Base-by-base conservation (phyloP, 2,888 invertebrate species). In the Slavum lentiscoides region DNA sequence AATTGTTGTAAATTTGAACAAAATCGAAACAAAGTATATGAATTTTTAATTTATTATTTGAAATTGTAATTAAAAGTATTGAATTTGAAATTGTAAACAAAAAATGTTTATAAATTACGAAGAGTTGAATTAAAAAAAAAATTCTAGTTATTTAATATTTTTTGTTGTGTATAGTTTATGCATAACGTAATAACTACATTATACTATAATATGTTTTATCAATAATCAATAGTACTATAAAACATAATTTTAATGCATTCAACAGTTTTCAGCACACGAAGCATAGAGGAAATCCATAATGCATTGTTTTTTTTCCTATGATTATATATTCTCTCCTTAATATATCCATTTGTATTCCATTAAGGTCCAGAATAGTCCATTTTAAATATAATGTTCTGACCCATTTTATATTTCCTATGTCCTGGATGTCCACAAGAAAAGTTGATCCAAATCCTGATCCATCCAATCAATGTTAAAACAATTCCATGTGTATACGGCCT, bases 311-410 rank as follows among this genome's bases (percentile, higher is more conserved):
- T n/a, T 77, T 8, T 69, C 76, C 69, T 69, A 77, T 37, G 69
- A 43, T 80, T 55, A 70, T 70, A 37, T 55, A 49, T 53, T 61
- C 11, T 53, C 30, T 53, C 30, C 17, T 58, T 53, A 62, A 21
- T 64, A 55, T 62, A 67, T 75, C 61, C 61, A 69, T 69, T 77
- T 53, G 76, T 77, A 53, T 69, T 77, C 76, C 59, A 67, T 39
- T 75, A 19, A 68, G 39, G 19, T 69, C 49, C 64, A 64, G 13
- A 61, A 39, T 53, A 70, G 55, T 80, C 77, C 77, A 80, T 37
- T 80, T 69, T 80, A 70, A 62, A 8, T 55, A 69, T 61, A 23
- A 68, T 70, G 64, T 6, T 70, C 21, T 62, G 37, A 55, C 70
- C 70, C 37, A 62, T 62, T 43, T 59, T 76, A 76, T 70, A 70